Conservation (phyloP, 2,888 invertebrate genomes). For the Pseudococcus viburni region DNA sequence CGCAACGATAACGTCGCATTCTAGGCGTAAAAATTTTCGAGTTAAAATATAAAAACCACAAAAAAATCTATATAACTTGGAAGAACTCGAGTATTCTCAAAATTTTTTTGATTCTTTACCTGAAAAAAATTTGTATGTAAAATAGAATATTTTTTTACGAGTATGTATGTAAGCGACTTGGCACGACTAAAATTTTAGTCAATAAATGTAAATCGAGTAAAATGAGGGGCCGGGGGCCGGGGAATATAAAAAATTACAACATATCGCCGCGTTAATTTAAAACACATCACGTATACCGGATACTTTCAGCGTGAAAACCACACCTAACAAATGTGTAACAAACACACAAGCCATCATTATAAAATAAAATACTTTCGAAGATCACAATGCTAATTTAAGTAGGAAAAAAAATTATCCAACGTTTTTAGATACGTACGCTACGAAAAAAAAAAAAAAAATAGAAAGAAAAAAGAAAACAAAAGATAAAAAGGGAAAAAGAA, state of each 20-base stretch:
- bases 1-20: neutral
- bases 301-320: neutral
- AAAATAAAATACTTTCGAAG: conserved; percentile 48
- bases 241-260: conserved; percentile 1
- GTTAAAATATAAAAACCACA: conserved; percentile 12
- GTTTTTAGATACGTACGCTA: conserved; percentile 22
- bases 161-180: neutral
- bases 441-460: neutral
- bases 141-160: neutral
- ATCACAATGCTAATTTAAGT: conserved; percentile 61
- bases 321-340: conserved; percentile 2
- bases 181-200: neutral
- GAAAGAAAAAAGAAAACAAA: neutral
- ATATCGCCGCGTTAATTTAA: conserved; percentile 27
- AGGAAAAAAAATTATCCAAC: conserved; percentile 38
- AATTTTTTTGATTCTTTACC: conserved; percentile 29
- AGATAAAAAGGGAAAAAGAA: conserved; percentile 16
- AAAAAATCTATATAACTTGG: conserved; percentile 28
- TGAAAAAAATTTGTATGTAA: neutral
- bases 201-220: neutral
- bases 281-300: neutral
- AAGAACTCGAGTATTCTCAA: conserved; percentile 42
- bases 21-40: neutral
- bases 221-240: neutral
- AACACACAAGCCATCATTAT: conserved; percentile 12